Evolutionary conservation across 1,140 invertebrate genomes (phyloP).

Genomic region (Pemphigus obesinymphae): DNA sequence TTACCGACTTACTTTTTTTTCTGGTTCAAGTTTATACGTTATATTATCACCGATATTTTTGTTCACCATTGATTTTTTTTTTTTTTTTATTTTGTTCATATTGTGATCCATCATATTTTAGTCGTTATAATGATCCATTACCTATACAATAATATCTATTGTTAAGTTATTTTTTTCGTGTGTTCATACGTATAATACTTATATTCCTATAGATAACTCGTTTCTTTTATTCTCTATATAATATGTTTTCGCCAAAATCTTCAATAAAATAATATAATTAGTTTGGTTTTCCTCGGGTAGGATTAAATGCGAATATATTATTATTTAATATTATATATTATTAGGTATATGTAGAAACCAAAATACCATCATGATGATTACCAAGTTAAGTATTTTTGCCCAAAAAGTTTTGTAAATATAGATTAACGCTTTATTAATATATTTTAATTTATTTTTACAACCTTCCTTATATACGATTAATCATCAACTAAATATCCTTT

Average conservation of each 20-base stretch:
- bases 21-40: slow-evolving; percentile 8
- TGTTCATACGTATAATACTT: background rate
- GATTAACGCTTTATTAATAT: slow-evolving; percentile 30
- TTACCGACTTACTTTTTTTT: background rate
- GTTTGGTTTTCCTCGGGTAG: background rate
- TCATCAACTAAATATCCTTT: background rate
- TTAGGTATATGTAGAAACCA: background rate
- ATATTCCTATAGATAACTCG: slow-evolving; percentile 1
- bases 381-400: slow-evolving; percentile 28
- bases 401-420: background rate
- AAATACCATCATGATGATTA: slow-evolving; percentile 6
- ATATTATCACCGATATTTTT: background rate
- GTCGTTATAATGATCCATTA: background rate
- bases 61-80: background rate
- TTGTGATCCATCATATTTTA: slow-evolving; percentile 22
- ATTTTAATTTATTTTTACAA: slow-evolving; percentile 30
- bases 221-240: background rate
- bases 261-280: background rate
- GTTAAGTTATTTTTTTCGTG: slow-evolving; percentile 17
- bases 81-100: background rate
- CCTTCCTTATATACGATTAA: slow-evolving; percentile 10
- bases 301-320: background rate
- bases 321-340: background rate
- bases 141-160: background rate
- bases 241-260: background rate